phyloP scores from a whole-genome alignment of 2,113 vertebrate genomes.

The Prochilodus magdalenae region DNA sequence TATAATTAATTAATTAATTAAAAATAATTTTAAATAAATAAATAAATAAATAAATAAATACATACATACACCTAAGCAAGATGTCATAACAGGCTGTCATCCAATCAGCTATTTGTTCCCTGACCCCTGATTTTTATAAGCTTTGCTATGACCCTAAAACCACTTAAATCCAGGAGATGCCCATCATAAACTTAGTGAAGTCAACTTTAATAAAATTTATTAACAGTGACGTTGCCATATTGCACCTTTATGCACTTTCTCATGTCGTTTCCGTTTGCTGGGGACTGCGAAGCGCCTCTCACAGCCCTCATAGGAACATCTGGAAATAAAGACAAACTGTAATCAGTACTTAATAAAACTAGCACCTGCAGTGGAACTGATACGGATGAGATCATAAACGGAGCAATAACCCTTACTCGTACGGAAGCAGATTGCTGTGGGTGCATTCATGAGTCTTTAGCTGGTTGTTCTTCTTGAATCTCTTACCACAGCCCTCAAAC shows the following conservation, averaged over 20 bases:
- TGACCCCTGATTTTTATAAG: too few species aligned
- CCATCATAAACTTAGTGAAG: too few species aligned
- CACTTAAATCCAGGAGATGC: too few species aligned
- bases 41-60: too few species aligned
- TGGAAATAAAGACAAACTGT: slow-evolving; percentile 52
- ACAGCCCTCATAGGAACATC: slow-evolving; percentile 86
- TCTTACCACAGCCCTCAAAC: slow-evolving; percentile 81
- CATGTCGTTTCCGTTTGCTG: slow-evolving; percentile 81
- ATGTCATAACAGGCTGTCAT: too few species aligned
- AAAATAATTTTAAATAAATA: too few species aligned
- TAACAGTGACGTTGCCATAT: too few species aligned
- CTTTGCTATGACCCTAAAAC: too few species aligned
- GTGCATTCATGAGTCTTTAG: slow-evolving; percentile 86
- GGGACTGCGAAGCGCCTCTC: slow-evolving; percentile 80
- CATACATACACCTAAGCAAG: too few species aligned
- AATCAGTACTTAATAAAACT: background rate
- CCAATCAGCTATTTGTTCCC: too few species aligned
- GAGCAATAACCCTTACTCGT: slow-evolving; percentile 71
- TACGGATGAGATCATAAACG: background rate
- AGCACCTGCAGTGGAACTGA: background rate
- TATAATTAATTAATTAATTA: too few species aligned
- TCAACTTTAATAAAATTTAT: too few species aligned
- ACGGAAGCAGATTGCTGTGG: slow-evolving; percentile 80
- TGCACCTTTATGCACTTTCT: slow-evolving; percentile 88
- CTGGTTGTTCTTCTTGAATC: slow-evolving; percentile 92